Conservation (phyloP, 92 coral and sea anemone species). For the Actinernus sp. region DNA sequence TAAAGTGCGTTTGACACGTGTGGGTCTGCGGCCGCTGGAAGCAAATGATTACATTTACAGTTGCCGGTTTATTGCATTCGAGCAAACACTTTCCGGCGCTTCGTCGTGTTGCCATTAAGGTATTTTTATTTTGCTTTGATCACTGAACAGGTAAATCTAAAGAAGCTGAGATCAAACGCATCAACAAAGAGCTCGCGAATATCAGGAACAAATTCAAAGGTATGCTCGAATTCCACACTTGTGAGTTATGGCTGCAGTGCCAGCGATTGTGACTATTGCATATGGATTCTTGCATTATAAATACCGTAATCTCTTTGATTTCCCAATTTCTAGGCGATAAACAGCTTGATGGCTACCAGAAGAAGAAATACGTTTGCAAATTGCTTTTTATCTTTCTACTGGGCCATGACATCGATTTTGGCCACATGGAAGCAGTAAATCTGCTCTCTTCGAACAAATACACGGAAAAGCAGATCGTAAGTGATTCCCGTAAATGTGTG, state of each 20-base stretch:
- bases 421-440: conserved; percentile 99
- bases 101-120: conserved; percentile 19
- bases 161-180: conserved; percentile 96
- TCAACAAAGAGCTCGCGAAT: conserved; percentile 98
- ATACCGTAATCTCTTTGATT: too few species aligned
- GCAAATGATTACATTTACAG: conserved; percentile 9
- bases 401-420: conserved; percentile 98
- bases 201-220: conserved; percentile 99
- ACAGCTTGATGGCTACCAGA: conserved; percentile 98
- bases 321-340: conserved; percentile 81
- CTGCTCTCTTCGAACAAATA: conserved; percentile 96
- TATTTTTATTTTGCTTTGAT: not conserved
- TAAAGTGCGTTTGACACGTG: conserved; percentile 68
- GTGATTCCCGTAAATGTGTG: too few species aligned
- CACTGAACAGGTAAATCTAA: conserved; percentile 88
- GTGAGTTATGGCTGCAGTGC: not conserved
- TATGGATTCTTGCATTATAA: too few species aligned
- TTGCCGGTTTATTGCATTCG: not conserved
- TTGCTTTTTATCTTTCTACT: conserved; percentile 92
- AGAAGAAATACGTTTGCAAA: conserved; percentile 98
- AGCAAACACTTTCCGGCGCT: conserved; percentile 16
- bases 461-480: conserved; percentile 98
- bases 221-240: conserved; percentile 23
- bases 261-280: not conserved
- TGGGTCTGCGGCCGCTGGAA: conserved; percentile 11